phyloP scores from a whole-genome alignment of 2,113 vertebrate genomes.

The Pelecanus crispus region DNA sequence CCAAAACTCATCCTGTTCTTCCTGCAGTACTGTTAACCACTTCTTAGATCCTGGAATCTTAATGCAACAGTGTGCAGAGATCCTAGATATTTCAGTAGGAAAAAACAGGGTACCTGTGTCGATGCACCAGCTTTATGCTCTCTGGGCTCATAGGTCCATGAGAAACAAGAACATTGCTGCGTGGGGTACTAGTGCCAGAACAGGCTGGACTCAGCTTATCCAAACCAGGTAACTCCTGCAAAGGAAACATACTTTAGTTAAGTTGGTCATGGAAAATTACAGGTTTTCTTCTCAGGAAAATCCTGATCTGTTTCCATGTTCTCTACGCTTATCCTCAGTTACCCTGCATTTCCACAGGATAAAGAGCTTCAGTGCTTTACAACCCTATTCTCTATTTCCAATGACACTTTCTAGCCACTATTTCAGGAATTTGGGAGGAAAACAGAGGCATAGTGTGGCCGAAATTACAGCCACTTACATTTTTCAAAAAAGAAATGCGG shows the following conservation, averaged over 20 bases:
- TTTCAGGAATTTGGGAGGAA: not conserved
- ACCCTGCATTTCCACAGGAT: not conserved
- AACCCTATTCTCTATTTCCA: not conserved
- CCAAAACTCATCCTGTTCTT: not conserved
- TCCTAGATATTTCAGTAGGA: not conserved
- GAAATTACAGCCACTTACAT: not conserved
- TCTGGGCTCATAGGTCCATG: conserved; percentile 90
- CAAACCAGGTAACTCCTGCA: conserved; percentile 86
- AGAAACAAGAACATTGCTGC: conserved; percentile 82
- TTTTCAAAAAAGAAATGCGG: not conserved
- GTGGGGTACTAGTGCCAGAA: conserved; percentile 80
- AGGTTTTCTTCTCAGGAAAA: not conserved
- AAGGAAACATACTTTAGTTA: conserved; percentile 12
- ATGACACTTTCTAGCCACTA: not conserved
- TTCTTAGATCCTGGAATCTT: not conserved
- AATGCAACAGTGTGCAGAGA: not conserved
- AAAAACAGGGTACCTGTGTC: conserved; percentile 80
- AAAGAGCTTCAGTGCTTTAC: not conserved
- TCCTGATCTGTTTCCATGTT: not conserved
- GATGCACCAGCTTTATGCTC: conserved; percentile 85
- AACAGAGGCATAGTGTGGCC: not conserved
- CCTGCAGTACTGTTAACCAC: not conserved
- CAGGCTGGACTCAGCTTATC: conserved; percentile 88
- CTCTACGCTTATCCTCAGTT: not conserved
- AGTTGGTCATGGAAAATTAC: not conserved